Base-by-base conservation (phyloP, 2,797 vertebrate species). In the Xerus rutilus region DNA sequence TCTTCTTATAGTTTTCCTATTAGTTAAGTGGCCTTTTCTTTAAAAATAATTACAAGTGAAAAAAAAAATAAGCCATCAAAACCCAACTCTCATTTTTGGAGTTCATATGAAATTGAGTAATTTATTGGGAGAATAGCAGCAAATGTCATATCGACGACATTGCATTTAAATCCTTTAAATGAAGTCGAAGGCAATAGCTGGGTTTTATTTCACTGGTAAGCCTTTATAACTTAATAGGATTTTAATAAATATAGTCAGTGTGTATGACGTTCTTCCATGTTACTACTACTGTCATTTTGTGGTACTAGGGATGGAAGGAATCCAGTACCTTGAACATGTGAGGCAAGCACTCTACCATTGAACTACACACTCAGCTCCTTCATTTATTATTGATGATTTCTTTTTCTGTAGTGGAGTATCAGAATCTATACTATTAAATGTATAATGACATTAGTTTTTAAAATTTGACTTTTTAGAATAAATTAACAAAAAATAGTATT, bases 341-440 rank as follows among this genome's bases (percentile, higher is more conserved):
- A 59, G 57, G 23, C 21, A 62, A 62, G 9, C 59, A 25, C 59
- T 62, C 21, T 62, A 62, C 59, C 23, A 23, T 9, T 62, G 23
- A 62, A 23, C 23, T 25, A 62, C 21, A 62, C 9, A 62, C 23
- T 25, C 59, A 62, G 59, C 23, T 23, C 21, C 59, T 62, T 89
- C 32, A 18, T 95, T 90, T 72, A 35, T 81, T 90, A 30, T 39
- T 72, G n/a, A 72, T 32, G 39, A 65, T 81, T 87, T 65, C 30
- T 91, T 77, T 82, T 81, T 93, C 89, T 96, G 3, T 89, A 79
- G 17, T 85, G 30, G 47, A 76, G 54, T 70, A 79, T 28, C 32
- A 76, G 74, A 70, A 49, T 77, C 8, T n/a, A 65, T 47, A 43
- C 11, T 17, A 35, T 32, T 86, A 62, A 95, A 95, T 69, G 89